phyloP scores from a whole-genome alignment of 2,888 invertebrate genomes.

The Onthophagus sagittarius region DNA sequence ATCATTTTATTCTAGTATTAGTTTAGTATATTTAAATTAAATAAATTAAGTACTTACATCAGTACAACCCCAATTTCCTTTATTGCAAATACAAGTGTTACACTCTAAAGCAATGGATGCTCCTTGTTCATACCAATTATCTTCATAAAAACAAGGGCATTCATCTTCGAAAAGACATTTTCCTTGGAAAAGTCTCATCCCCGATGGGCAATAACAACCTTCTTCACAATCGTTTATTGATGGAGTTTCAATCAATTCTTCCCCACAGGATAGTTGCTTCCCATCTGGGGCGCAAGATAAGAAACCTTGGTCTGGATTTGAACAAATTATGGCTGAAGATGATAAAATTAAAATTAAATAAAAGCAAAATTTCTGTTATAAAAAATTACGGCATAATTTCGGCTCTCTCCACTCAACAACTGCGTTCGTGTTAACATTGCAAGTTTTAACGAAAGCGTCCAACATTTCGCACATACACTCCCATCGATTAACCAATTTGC shows the following conservation, averaged over 20 bases:
- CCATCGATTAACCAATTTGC: background rate
- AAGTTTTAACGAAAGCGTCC: conserved; percentile 15
- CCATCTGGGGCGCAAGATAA: conserved; percentile 12
- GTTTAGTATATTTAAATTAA: too few relatives aligned
- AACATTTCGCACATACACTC: conserved; percentile 16
- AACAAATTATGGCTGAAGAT: background rate
- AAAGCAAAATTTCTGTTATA: background rate
- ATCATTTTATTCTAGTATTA: too few relatives aligned
- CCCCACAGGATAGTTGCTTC: background rate
- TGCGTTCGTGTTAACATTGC: conserved; percentile 5
- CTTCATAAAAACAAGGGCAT: conserved; percentile 70
- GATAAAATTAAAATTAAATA: background rate
- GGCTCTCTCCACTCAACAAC: conserved; percentile 4
- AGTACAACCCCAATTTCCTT: conserved; percentile 72
- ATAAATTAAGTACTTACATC: conserved; percentile 30
- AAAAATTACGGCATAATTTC: conserved; percentile 12
- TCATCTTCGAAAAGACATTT: conserved; percentile 12
- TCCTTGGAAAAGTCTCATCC: background rate
- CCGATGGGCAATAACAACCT: conserved; percentile 5
- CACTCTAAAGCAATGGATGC: conserved; percentile 70
- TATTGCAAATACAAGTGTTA: conserved; percentile 68
- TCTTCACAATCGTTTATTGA: background rate
- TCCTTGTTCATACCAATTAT: conserved; percentile 68
- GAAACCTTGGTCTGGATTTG: conserved; percentile 3
- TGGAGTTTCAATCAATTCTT: background rate